A percentile compares a stretch with the other conserved stretches of the same genome.
These are phyloP conservation scores for Nematopogon swammerdamellus DNA, from an alignment of 2,888 invertebrate species.

Conservation along the genomic window DNA sequence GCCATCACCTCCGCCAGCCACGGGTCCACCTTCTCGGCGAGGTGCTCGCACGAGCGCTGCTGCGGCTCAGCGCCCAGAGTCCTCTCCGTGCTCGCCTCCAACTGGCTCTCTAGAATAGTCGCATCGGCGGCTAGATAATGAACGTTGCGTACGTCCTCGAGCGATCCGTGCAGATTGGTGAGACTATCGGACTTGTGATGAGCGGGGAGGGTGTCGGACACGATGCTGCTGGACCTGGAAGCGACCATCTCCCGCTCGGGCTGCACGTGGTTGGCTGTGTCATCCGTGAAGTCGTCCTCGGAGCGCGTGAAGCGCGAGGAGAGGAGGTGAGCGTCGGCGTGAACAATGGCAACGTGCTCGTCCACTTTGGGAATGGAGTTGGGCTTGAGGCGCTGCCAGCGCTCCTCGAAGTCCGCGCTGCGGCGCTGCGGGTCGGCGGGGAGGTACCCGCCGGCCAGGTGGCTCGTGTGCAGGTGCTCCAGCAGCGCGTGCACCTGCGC, in stretches of 20 bases:
- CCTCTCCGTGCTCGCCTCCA: constrained; percentile 31
- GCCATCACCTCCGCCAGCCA: constrained; percentile 60
- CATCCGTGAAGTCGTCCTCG: constrained; percentile 26
- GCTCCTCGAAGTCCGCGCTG: constrained; percentile 62
- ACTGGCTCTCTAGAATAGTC: constrained; percentile 33
- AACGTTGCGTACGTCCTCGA: constrained; percentile 56
- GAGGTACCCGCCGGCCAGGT: constrained; percentile 16
- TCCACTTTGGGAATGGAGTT: constrained; percentile 59
- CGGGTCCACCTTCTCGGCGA: constrained; percentile 38
- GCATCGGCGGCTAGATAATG: constrained; percentile 39
- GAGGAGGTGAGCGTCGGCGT: constrained; percentile 35
- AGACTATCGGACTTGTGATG: constrained; percentile 53
- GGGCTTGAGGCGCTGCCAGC: constrained; percentile 70
- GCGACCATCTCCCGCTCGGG: constrained; percentile 36
- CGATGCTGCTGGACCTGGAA: constrained; percentile 39
- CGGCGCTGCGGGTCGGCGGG: constrained; percentile 23
- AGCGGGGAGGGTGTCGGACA: constrained; percentile 38
- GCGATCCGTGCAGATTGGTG: constrained; percentile 67
- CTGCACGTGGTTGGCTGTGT: no score
- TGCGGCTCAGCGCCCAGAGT: constrained; percentile 31
- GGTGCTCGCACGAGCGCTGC: constrained; percentile 32
- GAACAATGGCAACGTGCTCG: constrained; percentile 45
- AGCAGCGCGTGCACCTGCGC: constrained; percentile 41
- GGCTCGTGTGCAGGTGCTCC: constrained; percentile 35
- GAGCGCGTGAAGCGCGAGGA: constrained; percentile 31